These are phyloP conservation scores for Rhabdomys pumilio DNA, from an alignment of 2,797 vertebrate species.

Conservation along the genomic window DNA sequence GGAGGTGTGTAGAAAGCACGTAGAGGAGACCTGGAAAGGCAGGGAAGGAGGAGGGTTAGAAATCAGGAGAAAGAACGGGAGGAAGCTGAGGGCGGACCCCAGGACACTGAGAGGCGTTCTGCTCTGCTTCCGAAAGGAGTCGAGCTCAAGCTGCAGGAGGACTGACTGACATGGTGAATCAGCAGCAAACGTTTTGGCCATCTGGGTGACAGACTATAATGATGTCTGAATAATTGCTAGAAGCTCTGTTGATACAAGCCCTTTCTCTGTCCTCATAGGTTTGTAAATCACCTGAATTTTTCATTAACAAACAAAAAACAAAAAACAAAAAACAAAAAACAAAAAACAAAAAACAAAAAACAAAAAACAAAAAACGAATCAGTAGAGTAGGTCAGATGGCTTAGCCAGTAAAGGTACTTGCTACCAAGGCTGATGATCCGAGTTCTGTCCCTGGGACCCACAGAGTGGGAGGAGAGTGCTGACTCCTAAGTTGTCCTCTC, in stretches of 20 bases:
- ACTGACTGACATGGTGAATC: neutral
- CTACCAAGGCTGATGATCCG: neutral
- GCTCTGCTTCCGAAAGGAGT: constrained; percentile 6
- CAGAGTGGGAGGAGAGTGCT: neutral
- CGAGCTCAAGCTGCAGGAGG: neutral
- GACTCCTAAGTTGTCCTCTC: neutral
- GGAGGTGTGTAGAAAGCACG: neutral
- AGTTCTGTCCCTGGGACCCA: neutral
- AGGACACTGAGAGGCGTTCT: neutral
- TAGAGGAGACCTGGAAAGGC: constrained; percentile 28
- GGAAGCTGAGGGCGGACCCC: neutral
- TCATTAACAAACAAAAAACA: neutral
- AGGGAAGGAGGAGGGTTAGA: neutral
- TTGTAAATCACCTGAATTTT: neutral
- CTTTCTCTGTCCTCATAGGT: neutral
- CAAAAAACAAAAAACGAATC: neutral
- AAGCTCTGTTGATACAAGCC: neutral
- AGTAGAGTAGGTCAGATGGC: too few species aligned
- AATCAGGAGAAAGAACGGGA: constrained; percentile 9
- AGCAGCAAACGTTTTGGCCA: neutral
- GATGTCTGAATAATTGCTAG: neutral
- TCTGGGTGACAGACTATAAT: neutral
- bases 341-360: too few species aligned
- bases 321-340: neutral
- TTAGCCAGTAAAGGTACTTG: too few species aligned